Conservation (phyloP, 2,797 vertebrate species). For the Amniataba percoides region DNA sequence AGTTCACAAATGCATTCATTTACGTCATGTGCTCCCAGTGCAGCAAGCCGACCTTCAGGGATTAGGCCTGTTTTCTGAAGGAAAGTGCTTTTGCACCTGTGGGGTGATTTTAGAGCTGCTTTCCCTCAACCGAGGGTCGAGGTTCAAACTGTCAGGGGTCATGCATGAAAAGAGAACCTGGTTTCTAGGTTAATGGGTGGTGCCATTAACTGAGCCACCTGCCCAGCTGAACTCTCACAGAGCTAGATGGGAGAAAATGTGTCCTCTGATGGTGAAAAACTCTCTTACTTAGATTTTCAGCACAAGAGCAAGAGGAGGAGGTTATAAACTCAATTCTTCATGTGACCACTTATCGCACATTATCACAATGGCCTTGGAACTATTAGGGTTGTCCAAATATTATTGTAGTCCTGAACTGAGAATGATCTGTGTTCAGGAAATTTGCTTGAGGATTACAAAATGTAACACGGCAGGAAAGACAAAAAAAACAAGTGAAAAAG, state of each 20-base stretch:
- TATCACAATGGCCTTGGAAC: constrained; percentile 71
- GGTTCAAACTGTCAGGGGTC: constrained; percentile 72
- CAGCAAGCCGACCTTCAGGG: constrained; percentile 49
- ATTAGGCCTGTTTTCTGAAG: constrained; percentile 51
- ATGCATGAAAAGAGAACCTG: constrained; percentile 66
- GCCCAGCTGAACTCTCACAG: constrained; percentile 43
- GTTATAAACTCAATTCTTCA: constrained; percentile 67
- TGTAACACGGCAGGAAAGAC: constrained; percentile 3
- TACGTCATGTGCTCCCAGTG: constrained; percentile 36
- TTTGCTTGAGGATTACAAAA: constrained; percentile 46
- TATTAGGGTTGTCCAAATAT: constrained; percentile 71
- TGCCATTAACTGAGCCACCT: constrained; percentile 66
- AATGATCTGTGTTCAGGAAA: constrained; percentile 61
- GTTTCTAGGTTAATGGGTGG: constrained; percentile 56
- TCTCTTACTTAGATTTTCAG: constrained; percentile 15
- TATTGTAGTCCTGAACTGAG: constrained; percentile 66
- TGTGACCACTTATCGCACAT: constrained; percentile 71
- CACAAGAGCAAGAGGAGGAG: constrained; percentile 25
- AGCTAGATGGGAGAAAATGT: constrained; percentile 39
- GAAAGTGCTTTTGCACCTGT: constrained; percentile 79
- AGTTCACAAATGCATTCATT: constrained; percentile 33
- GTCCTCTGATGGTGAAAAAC: constrained; percentile 29
- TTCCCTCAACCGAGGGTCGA: constrained; percentile 49
- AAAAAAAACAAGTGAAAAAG: constrained; percentile 31
- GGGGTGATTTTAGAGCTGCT: constrained; percentile 64